phyloP scores from a whole-genome alignment of 2,888 invertebrate species.

The Eucriotettix oculatus region DNA sequence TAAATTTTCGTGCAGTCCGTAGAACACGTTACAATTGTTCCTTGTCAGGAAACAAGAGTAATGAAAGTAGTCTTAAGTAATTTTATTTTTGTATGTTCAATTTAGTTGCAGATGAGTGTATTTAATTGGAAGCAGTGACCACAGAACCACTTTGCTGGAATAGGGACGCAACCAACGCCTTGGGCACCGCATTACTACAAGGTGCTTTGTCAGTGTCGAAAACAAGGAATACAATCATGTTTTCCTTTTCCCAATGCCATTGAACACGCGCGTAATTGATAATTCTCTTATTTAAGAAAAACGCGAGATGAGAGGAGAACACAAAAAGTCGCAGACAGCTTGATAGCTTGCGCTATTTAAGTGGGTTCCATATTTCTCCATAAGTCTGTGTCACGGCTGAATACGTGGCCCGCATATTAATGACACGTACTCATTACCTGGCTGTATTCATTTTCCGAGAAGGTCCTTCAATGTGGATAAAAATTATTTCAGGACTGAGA shows the following conservation, averaged over 20 bases:
- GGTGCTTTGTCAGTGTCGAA: too few relatives aligned
- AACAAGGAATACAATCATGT: too few relatives aligned
- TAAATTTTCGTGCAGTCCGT: too few relatives aligned
- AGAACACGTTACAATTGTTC: too few relatives aligned
- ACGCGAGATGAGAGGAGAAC: not conserved
- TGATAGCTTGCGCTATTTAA: not conserved
- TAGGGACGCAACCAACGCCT: too few relatives aligned
- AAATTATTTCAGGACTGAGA: not conserved
- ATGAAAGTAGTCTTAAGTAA: too few relatives aligned
- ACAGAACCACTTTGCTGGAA: too few relatives aligned
- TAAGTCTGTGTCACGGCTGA: constrained; percentile 4
- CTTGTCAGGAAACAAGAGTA: too few relatives aligned
- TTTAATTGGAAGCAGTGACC: too few relatives aligned
- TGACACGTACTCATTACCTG: constrained; percentile 3
- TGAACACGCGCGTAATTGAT: constrained; percentile 5
- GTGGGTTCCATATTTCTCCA: not conserved
- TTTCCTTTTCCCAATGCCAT: not conserved
- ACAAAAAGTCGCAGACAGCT: not conserved
- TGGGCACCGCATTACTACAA: too few relatives aligned
- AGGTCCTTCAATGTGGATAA: not conserved
- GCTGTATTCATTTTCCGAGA: not conserved
- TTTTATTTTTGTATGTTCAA: too few relatives aligned
- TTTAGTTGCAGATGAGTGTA: too few relatives aligned
- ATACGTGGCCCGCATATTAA: constrained; percentile 5
- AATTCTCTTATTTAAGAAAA: not conserved